A percentile compares a stretch with the other conserved stretches of the same genome.
Evolutionary conservation across 1,140 invertebrate genomes (phyloP).

Genomic region (Ectropis grisescens): DNA sequence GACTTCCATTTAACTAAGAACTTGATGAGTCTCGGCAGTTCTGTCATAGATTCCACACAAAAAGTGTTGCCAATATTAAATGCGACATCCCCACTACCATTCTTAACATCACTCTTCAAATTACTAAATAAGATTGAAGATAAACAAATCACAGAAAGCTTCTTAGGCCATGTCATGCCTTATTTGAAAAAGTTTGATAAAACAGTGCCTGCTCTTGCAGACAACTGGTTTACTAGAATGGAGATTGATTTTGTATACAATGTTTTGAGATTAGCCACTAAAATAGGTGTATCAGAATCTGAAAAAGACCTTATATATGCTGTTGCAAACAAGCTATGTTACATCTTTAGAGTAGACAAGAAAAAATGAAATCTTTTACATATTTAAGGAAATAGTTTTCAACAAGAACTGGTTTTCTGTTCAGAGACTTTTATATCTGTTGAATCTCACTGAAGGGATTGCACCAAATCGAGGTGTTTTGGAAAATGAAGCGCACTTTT

Average conservation of each 20-base stretch:
- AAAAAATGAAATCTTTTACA: constrained; percentile 54
- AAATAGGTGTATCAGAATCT: constrained; percentile 28
- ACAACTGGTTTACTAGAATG: constrained; percentile 72
- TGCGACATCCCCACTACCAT: constrained; percentile 62
- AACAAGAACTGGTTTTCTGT: constrained; percentile 70
- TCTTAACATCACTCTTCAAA: constrained; percentile 59
- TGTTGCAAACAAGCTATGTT: constrained; percentile 68
- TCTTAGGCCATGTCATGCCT: constrained; percentile 20
- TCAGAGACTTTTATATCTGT: constrained; percentile 63
- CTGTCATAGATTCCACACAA: constrained; percentile 52
- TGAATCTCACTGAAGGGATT: constrained; percentile 59
- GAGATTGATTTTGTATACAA: constrained; percentile 68
- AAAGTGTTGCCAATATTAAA: constrained; percentile 68
- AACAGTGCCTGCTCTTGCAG: constrained; percentile 46
- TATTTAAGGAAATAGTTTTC: constrained; percentile 70
- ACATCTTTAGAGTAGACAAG: constrained; percentile 65
- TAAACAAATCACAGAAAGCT: constrained; percentile 20
- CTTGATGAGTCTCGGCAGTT: constrained; percentile 46
- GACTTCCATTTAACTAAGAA: constrained; percentile 55
- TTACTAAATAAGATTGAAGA: constrained; percentile 28
- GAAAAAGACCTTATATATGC: constrained; percentile 64
- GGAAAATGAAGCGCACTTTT: constrained; percentile 44
- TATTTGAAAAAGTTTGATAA: constrained; percentile 41
- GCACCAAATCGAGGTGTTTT: constrained; percentile 49
- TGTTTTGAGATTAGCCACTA: constrained; percentile 52